A percentile compares a stretch with the other conserved stretches of the same genome.
Conservation (phyloP, 2,888 invertebrate species). For the Oxyscelio sp. region DNA sequence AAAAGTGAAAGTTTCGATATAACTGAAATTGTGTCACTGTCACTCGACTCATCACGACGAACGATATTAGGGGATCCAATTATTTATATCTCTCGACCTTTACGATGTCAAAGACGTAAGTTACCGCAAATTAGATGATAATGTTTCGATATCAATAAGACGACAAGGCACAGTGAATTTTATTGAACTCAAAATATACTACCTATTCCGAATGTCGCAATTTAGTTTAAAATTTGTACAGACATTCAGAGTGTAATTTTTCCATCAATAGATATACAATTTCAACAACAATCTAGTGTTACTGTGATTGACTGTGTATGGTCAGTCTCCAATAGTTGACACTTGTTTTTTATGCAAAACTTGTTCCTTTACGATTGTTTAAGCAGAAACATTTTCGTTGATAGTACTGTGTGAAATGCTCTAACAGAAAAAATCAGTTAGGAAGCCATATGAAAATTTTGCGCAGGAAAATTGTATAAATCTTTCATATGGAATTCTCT, state of each 20-base stretch:
- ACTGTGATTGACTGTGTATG: slow-evolving; percentile 37
- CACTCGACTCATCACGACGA: no score
- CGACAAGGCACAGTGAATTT: slow-evolving; percentile 15
- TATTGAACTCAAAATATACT: slow-evolving; percentile 19
- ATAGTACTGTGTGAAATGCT: not conserved
- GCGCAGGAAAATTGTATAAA: no score
- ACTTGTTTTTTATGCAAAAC: slow-evolving; percentile 7
- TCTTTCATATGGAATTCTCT: no score
- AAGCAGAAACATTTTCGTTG: not conserved
- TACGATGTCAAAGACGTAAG: no score
- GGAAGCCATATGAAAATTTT: no score
- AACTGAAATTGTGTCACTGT: no score
- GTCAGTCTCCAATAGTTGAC: slow-evolving; percentile 16
- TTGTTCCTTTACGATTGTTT: not conserved
- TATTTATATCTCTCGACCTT: no score
- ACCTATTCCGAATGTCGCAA: not conserved
- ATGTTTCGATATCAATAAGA: not conserved
- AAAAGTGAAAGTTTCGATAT: not conserved
- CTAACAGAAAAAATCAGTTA: no score
- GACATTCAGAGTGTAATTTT: slow-evolving; percentile 12
- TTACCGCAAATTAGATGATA: not conserved
- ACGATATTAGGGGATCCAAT: no score
- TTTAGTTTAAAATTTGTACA: slow-evolving; percentile 23
- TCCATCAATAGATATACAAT: slow-evolving; percentile 7
- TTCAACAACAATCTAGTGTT: slow-evolving; percentile 9